These are phyloP conservation scores for Mastigias papua DNA, from an alignment of 30 jellyfish, hydroid and myxozoan genomes.

Conservation along the genomic window DNA sequence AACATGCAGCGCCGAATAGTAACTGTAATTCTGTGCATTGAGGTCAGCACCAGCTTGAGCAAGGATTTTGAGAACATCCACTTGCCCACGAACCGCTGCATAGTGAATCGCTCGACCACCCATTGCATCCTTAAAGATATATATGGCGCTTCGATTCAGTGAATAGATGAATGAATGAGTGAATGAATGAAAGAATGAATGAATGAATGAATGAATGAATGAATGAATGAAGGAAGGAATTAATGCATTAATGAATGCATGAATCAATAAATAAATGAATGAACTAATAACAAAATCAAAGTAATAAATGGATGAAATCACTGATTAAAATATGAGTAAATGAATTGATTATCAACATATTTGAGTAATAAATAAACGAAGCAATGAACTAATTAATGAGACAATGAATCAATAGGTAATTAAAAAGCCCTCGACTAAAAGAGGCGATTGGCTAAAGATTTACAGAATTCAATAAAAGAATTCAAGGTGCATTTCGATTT, in stretches of 20 bases:
- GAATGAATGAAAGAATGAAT: background rate
- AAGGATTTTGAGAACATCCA: slow-evolving; percentile 60
- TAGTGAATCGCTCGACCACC: slow-evolving; percentile 93
- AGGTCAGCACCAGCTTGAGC: slow-evolving; percentile 87
- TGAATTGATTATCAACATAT: no score
- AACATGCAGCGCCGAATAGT: slow-evolving; percentile 88
- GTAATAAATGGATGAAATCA: background rate
- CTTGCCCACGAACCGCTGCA: slow-evolving; percentile 84
- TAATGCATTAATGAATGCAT: background rate
- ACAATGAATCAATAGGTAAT: no score
- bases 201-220: background rate
- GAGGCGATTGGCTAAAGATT: no score
- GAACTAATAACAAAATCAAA: background rate
- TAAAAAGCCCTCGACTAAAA: no score
- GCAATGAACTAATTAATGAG: no score
- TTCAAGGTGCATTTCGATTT: no score
- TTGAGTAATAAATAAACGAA: no score
- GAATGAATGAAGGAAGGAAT: background rate
- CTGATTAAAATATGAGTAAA: no score
- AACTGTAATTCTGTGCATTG: slow-evolving; percentile 82
- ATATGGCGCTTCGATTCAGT: background rate
- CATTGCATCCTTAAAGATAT: slow-evolving; percentile 59
- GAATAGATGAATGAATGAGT: background rate
- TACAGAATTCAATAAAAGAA: no score
- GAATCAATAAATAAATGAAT: background rate